Conservation (phyloP, 1,140 invertebrate species). For the Mactra quadrangularis region DNA sequence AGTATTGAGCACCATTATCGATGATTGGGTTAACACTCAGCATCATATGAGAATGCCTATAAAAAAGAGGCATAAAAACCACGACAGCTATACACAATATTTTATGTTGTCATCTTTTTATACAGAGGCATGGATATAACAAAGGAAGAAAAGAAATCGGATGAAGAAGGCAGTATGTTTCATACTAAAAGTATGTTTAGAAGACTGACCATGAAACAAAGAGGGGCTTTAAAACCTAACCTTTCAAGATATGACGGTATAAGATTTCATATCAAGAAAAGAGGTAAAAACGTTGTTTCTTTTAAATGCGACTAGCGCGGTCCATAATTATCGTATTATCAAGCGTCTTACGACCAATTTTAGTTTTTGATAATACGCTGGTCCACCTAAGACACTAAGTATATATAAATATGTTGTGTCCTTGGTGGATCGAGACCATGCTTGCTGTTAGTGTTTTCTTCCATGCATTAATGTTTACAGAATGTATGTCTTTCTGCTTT, state of each 20-base stretch:
- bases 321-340: background rate
- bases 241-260: constrained; percentile 55
- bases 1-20: too few relatives aligned
- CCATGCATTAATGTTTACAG: too few relatives aligned
- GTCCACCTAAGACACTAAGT: background rate
- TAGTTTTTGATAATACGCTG: background rate
- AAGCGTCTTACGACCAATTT: too few relatives aligned
- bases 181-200: constrained; percentile 39
- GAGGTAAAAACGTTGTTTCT: constrained; percentile 28
- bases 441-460: too few relatives aligned
- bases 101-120: background rate
- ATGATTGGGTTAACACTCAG: too few relatives aligned
- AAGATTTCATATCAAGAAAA: constrained; percentile 42
- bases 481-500: too few relatives aligned
- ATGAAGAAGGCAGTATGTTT: background rate
- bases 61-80: too few relatives aligned
- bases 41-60: too few relatives aligned
- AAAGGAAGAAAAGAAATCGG: background rate
- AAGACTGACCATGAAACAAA: constrained; percentile 18
- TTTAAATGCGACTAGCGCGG: too few relatives aligned
- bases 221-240: constrained; percentile 16
- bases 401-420: too few relatives aligned
- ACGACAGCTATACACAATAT: too few relatives aligned
- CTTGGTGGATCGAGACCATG: too few relatives aligned
- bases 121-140: constrained; percentile 48